Base-by-base conservation (phyloP, 1,140 invertebrate species). In the Rhyacophila brunnea region DNA sequence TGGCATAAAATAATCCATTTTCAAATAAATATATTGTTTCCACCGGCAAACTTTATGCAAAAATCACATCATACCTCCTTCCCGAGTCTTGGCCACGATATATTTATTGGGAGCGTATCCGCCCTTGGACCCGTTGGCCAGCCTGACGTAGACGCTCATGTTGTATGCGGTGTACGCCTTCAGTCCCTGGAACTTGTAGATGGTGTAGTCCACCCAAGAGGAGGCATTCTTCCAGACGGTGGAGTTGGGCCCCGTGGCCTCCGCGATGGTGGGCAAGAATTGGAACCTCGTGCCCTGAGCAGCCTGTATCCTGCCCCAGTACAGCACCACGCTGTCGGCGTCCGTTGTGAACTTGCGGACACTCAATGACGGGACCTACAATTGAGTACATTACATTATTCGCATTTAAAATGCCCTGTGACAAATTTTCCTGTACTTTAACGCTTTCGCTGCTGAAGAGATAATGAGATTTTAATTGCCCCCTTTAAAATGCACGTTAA, bases 151-250 rank as follows among this genome's bases (percentile, higher is more conserved):
- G 6, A 93, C 85, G 0, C 88, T 91, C 42, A 92, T 74, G 65
- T 91, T 90, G 68, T 93, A 93, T 1, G 74, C 70, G 0, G 89
- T 91, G 62, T 77, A 89, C 0, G 91, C 85, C 56, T 82, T 74
- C 1, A 93, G 73, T 52, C 82, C 71, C 0, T 72, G 82, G 66
- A 93, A 90, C 49, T 75, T 79, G 68, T 80, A 83, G 53, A 65
- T 53, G 45, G 56, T 59, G 56, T 74, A 71, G 5, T 78, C 70
- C 36, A 74, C 81, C 86, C 84, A 87, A 1, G 65, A 58, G 3
- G 67, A 79, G 13, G 73, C 68, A 66, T 87, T 86, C 9, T 64
- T 77, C 86, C 84, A 87, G 2, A 60, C 65, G 19, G 70, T 70
- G 0, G 71, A 62, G 15, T 69, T 68, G 2, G 68, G 57, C 18